Evolutionary conservation across 2,797 vertebrate species (phyloP).

Genomic region (Enteromius argenteus): DNA sequence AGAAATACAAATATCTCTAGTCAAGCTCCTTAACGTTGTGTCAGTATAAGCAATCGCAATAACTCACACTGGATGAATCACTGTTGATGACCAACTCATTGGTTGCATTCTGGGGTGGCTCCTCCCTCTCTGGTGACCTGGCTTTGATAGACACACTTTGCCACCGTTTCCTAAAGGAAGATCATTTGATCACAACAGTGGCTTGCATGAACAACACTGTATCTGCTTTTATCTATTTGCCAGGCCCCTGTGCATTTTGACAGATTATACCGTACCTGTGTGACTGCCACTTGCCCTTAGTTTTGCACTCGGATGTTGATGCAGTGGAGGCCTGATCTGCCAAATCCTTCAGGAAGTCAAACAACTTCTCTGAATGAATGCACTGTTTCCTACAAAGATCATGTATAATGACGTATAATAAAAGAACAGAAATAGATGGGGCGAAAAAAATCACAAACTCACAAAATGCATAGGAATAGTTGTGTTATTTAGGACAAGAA

Average conservation of each 20-base stretch:
- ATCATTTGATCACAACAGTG: neutral
- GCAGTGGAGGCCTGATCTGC: conserved; percentile 63
- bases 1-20: neutral
- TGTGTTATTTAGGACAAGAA: neutral
- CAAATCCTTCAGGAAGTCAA: conserved; percentile 78
- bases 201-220: neutral
- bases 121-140: conserved; percentile 53
- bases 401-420: neutral
- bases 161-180: conserved; percentile 53
- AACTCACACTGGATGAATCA: conserved; percentile 61
- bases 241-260: neutral
- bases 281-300: conserved; percentile 69
- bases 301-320: conserved; percentile 62
- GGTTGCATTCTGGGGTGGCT: conserved; percentile 32
- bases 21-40: neutral
- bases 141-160: conserved; percentile 52
- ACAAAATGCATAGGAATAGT: neutral
- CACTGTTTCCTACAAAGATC: conserved; percentile 76
- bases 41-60: neutral
- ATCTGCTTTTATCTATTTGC: neutral
- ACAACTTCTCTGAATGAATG: conserved; percentile 78
- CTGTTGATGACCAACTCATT: conserved; percentile 33
- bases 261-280: conserved; percentile 67
- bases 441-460: neutral
- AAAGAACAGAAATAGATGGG: neutral